Conservation (phyloP, 2,113 vertebrate genomes). For the Neoarius graeffei region DNA sequence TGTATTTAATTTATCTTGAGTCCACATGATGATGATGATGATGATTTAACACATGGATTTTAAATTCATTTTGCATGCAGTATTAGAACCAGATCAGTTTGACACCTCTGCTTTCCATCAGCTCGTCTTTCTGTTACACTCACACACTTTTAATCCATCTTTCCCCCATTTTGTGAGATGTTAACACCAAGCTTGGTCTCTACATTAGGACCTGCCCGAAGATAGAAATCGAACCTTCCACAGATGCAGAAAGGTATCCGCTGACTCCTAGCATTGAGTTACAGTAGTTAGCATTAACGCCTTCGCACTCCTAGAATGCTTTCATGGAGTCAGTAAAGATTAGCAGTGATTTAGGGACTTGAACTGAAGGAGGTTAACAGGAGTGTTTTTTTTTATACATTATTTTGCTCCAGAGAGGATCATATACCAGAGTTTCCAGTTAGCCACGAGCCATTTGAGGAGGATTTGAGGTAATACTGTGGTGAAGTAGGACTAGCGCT, state of each 20-base stretch:
- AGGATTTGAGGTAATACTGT: conserved; percentile 69
- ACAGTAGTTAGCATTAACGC: too few relatives aligned
- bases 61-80: neutral
- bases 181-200: conserved; percentile 45
- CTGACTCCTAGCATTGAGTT: neutral
- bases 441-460: conserved; percentile 60
- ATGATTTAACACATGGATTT: neutral
- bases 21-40: neutral
- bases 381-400: conserved; percentile 21
- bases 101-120: neutral
- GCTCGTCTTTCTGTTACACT: neutral
- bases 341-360: neutral
- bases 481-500: neutral
- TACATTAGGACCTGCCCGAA: conserved; percentile 54
- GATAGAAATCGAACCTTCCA: conserved; percentile 59
- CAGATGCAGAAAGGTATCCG: conserved; percentile 58
- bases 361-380: neutral
- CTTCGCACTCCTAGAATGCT: too few relatives aligned
- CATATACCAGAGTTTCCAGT: conserved; percentile 67
- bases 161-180: conserved; percentile 42
- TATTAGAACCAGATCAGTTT: neutral
- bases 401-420: conserved; percentile 60
- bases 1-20: neutral
- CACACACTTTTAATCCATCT: neutral
- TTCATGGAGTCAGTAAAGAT: neutral